These are phyloP conservation scores for Tupiocoris notatus DNA, from an alignment of 2,888 invertebrate species.

Conservation along the genomic window DNA sequence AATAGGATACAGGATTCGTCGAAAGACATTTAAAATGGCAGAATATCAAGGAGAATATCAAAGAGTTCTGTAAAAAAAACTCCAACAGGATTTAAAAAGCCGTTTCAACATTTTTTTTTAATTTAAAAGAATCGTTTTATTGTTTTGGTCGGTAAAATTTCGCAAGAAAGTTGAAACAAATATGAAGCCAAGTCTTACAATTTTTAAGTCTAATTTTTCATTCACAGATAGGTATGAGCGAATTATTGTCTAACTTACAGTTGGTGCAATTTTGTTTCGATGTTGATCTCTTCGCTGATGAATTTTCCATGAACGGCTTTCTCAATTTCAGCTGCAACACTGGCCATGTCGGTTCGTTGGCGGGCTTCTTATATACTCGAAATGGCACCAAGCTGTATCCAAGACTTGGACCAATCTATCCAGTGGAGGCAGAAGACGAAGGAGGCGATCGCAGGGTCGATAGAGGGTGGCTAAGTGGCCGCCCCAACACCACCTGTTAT, in stretches of 20 bases:
- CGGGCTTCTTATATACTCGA: conserved; percentile 3
- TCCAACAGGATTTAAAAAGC: too few species aligned
- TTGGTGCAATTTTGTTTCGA: conserved; percentile 37
- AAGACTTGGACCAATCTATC: background rate
- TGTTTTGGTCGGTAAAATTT: too few species aligned
- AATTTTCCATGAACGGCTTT: conserved; percentile 27
- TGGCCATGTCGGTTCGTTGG: conserved; percentile 28
- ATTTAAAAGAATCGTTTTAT: too few species aligned
- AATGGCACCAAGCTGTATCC: background rate
- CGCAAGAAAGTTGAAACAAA: too few species aligned
- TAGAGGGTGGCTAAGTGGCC: conserved; percentile 10
- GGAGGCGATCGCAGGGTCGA: conserved; percentile 13
- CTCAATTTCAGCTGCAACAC: conserved; percentile 39
- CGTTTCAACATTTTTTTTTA: too few species aligned
- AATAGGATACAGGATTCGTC: too few species aligned
- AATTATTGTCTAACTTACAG: conserved; percentile 43
- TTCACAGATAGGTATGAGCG: too few species aligned
- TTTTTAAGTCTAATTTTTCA: too few species aligned
- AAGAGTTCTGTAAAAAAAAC: background rate
- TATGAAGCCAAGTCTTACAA: too few species aligned
- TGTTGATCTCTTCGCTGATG: conserved; percentile 36
- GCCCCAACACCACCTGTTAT: background rate
- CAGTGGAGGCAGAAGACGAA: background rate
- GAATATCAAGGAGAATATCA: too few species aligned
- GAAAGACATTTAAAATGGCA: too few species aligned